Conservation (phyloP, 2,113 vertebrate genomes). For the Corvus moneduloides region DNA sequence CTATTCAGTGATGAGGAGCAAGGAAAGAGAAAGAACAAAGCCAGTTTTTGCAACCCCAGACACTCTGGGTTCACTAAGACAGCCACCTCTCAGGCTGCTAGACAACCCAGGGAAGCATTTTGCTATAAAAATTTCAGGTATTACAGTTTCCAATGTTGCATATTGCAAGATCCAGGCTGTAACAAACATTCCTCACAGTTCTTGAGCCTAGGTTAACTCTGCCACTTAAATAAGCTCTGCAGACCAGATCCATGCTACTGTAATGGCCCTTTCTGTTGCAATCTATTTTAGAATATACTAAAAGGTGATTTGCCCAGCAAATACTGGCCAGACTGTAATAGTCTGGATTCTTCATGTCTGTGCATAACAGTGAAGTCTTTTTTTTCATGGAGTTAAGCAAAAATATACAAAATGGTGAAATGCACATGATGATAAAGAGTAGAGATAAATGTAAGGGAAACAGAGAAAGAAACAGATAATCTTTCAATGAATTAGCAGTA, state of each 20-base stretch:
- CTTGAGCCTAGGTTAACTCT: background rate
- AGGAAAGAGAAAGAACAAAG: background rate
- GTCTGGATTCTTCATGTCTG: background rate
- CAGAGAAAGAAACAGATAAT: constrained; percentile 3
- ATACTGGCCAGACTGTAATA: background rate
- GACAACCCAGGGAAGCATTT: background rate
- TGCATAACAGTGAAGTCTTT: background rate
- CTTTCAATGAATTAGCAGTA: background rate
- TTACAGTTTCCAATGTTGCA: background rate
- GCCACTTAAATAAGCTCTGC: background rate
- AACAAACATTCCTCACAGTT: background rate
- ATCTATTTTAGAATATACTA: background rate
- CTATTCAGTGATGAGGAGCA: background rate
- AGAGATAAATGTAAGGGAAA: background rate
- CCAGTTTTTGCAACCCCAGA: background rate
- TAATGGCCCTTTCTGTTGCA: background rate
- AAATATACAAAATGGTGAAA: constrained; percentile 15
- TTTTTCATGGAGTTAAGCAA: background rate
- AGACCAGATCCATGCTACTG: background rate
- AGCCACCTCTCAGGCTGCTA: background rate
- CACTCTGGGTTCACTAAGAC: background rate
- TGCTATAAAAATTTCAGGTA: background rate
- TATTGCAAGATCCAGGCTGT: background rate
- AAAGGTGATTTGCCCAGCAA: background rate
- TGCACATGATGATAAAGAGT: background rate